Evolutionary conservation across 1,140 invertebrate species (phyloP).

Genomic region (Daktulosphaira vitifoliae): DNA sequence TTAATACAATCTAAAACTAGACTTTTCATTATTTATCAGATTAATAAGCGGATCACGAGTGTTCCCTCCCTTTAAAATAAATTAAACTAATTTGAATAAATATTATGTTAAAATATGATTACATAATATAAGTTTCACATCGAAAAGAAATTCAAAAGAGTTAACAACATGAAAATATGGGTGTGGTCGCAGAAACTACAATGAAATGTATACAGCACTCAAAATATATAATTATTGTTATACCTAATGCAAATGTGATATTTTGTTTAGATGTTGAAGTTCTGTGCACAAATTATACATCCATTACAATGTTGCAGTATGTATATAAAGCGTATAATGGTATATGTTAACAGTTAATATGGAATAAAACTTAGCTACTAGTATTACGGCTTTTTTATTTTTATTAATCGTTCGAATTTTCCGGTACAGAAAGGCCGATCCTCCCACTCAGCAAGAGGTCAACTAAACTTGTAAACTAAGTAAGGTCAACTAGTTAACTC

Average conservation of each 20-base stretch:
- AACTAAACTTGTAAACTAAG: no score
- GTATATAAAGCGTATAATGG: no score
- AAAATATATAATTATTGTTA: slow-evolving; percentile 24
- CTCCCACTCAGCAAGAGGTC: slow-evolving; percentile 5
- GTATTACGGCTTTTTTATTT: slow-evolving; percentile 21
- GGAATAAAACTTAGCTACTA: no score
- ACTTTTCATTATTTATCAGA: no score
- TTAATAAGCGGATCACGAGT: no score
- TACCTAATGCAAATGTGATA: slow-evolving; percentile 11
- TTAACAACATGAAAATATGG: slow-evolving; percentile 19
- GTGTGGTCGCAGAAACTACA: slow-evolving; percentile 29
- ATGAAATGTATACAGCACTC: no score
- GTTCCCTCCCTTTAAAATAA: no score
- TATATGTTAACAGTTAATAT: no score
- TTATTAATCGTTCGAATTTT: slow-evolving; percentile 17
- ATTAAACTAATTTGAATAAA: no score
- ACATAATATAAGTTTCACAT: neutral
- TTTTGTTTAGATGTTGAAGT: slow-evolving; percentile 15
- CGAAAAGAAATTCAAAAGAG: slow-evolving; percentile 22
- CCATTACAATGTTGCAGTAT: no score
- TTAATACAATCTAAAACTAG: no score
- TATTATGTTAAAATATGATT: no score
- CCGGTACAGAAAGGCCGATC: slow-evolving; percentile 5
- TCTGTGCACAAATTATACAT: neutral
- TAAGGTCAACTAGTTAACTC: slow-evolving; percentile 22